Evolutionary conservation across 2,113 vertebrate species (phyloP), one percentile per base, ranked within the genome.

Genomic region (Chaetodon auriga): DNA sequence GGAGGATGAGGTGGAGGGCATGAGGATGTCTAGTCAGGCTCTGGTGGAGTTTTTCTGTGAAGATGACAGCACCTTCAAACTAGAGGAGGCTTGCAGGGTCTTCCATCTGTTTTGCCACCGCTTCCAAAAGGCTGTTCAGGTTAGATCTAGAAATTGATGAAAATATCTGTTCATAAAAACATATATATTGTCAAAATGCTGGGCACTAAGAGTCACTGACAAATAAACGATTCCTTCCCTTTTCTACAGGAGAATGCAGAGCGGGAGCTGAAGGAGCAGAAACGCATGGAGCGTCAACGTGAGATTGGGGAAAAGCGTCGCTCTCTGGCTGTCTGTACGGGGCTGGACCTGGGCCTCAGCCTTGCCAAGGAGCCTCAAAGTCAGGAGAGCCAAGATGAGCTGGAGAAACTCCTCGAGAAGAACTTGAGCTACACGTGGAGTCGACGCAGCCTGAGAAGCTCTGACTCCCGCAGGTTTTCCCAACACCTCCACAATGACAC

Each of bases 1-100:
- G 14, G 93, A 95, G 70, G 92, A 93, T 49, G 92, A 95, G 63
- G 84, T 95, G 49, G 94, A 96, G 49, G 92, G 90, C 48, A 89
- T 96, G 90, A 91, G 76, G 74, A 93, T 94, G 93, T 92, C 93
- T 30, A 95, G 95, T 78, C 94, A 94, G 87, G 93, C 93, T 68
- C 86, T 96, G 76, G 89, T 95, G 80, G 95, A 96, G 74, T 96
- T 96, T 73, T 95, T 96, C 87, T 96, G 95, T 89, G 95, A 96
- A 82, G 95, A 96, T 15, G 95, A 95, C 68, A 90, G 82, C 73
- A 91, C 91, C 6, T 96, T 96, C 65, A 95, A 95, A 84, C 89
- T 95, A 13, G 95, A 95, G 75, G 95, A 96, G 68, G 95, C 95
- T 35, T 96, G 95, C 78, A 88, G 57, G 49, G 92, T 95, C 88